phyloP scores from a whole-genome alignment of 2,888 invertebrate species.

The Coelinius sp. region DNA sequence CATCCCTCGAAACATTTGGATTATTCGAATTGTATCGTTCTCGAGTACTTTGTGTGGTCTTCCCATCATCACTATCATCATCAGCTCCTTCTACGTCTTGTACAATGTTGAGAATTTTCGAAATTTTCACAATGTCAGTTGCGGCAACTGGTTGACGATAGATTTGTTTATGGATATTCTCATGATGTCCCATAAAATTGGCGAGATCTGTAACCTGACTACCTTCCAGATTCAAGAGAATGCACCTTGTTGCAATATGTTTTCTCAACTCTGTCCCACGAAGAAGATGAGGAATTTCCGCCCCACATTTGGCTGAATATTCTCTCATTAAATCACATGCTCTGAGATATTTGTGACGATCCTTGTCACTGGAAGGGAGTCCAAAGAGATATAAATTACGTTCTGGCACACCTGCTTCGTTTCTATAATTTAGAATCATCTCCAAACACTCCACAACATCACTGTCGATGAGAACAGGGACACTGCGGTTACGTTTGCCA shows the following conservation, averaged over 20 bases:
- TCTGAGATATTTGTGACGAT: slow-evolving; percentile 43
- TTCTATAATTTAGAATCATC: slow-evolving; percentile 37
- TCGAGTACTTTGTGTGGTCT: neutral
- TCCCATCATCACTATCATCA: neutral
- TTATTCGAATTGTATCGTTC: neutral
- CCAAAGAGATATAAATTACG: slow-evolving; percentile 47
- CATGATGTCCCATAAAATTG: slow-evolving; percentile 45
- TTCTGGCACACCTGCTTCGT: slow-evolving; percentile 33
- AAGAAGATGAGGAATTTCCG: slow-evolving; percentile 45
- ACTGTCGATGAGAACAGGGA: slow-evolving; percentile 41
- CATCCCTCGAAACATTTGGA: neutral
- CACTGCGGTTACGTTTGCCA: slow-evolving; percentile 42
- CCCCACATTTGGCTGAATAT: slow-evolving; percentile 51
- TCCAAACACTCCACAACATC: slow-evolving; percentile 39
- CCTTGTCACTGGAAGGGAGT: slow-evolving; percentile 23
- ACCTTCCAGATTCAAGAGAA: slow-evolving; percentile 17
- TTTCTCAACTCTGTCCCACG: slow-evolving; percentile 44
- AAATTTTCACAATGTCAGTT: slow-evolving; percentile 28
- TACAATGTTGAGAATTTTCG: neutral
- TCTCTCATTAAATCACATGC: slow-evolving; percentile 51
- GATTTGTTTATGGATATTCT: slow-evolving; percentile 41
- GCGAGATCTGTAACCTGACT: slow-evolving; percentile 37
- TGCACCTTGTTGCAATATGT: slow-evolving; percentile 46
- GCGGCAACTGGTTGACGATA: slow-evolving; percentile 53
- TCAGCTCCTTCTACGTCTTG: neutral